These are phyloP conservation scores for Eunapius fragilis DNA, from an alignment of 37 sponge, comb jelly and placozoan species.

Conservation along the genomic window DNA sequence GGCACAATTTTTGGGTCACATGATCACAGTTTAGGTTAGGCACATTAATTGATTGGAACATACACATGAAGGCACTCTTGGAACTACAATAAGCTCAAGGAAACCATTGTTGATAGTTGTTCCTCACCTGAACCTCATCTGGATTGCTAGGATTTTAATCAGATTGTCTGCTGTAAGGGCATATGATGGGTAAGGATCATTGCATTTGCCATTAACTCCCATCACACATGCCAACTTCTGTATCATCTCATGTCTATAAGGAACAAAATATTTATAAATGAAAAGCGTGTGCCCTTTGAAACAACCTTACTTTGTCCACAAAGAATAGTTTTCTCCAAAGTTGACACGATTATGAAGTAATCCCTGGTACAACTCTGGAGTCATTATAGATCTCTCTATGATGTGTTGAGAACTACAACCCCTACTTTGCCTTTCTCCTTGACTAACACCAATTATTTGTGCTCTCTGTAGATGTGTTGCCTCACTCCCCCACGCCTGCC, in stretches of 20 bases:
- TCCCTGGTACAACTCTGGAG: constrained; percentile 37
- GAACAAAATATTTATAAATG: too few relatives aligned
- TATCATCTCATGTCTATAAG: neutral
- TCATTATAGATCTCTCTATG: constrained; percentile 49
- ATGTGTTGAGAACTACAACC: neutral
- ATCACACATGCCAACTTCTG: neutral
- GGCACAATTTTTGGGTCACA: too few relatives aligned
- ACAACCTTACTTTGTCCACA: constrained; percentile 36
- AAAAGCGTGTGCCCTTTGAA: too few relatives aligned
- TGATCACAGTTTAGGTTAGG: too few relatives aligned
- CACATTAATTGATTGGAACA: too few relatives aligned
- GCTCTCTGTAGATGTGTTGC: too few relatives aligned
- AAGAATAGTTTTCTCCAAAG: constrained; percentile 63
- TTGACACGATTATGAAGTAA: constrained; percentile 44
- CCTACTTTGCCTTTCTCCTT: neutral
- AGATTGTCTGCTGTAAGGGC: constrained; percentile 56
- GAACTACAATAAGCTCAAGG: too few relatives aligned
- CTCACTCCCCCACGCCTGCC: too few relatives aligned
- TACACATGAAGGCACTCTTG: too few relatives aligned
- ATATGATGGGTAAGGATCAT: constrained; percentile 57
- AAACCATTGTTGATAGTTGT: too few relatives aligned
- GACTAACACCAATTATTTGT: too few relatives aligned
- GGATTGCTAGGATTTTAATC: constrained; percentile 66
- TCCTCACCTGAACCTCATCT: constrained; percentile 64
- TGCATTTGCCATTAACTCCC: neutral